Conservation (phyloP, 2,888 invertebrate species). For the Melitaea athalia region DNA sequence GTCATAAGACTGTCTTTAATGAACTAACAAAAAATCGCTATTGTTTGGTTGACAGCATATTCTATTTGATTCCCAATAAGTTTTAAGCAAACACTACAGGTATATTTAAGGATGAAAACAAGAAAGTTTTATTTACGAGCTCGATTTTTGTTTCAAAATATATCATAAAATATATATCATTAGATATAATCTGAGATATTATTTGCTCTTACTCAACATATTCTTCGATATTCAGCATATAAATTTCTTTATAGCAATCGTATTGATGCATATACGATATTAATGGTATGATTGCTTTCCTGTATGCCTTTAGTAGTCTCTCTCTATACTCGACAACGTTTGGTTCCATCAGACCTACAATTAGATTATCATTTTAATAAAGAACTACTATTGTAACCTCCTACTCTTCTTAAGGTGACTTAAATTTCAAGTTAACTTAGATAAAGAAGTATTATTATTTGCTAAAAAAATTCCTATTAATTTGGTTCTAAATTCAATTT, state of each 20-base stretch:
- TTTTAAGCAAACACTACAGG: too few relatives aligned
- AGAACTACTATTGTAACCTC: background rate
- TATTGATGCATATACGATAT: constrained; percentile 88
- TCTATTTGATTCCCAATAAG: too few relatives aligned
- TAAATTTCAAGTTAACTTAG: too few relatives aligned
- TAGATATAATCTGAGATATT: background rate
- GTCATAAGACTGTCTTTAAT: too few relatives aligned
- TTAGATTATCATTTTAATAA: background rate
- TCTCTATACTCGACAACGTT: constrained; percentile 79
- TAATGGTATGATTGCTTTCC: constrained; percentile 86
- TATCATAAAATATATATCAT: background rate
- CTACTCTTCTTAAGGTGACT: too few relatives aligned
- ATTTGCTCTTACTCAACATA: constrained; percentile 85
- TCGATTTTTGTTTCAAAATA: background rate
- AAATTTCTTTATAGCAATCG: constrained; percentile 83
- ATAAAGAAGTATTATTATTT: too few relatives aligned
- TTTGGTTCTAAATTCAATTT: too few relatives aligned
- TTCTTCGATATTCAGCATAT: constrained; percentile 81
- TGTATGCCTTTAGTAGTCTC: constrained; percentile 84
- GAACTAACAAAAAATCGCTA: too few relatives aligned
- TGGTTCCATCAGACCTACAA: constrained; percentile 69
- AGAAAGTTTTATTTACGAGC: background rate
- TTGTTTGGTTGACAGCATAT: too few relatives aligned
- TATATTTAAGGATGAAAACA: too few relatives aligned
- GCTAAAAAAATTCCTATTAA: too few relatives aligned